Evolutionary conservation across 2,113 vertebrate genomes (phyloP), one percentile per base, ranked within the genome.

Genomic region (Alaudala cheleensis): DNA sequence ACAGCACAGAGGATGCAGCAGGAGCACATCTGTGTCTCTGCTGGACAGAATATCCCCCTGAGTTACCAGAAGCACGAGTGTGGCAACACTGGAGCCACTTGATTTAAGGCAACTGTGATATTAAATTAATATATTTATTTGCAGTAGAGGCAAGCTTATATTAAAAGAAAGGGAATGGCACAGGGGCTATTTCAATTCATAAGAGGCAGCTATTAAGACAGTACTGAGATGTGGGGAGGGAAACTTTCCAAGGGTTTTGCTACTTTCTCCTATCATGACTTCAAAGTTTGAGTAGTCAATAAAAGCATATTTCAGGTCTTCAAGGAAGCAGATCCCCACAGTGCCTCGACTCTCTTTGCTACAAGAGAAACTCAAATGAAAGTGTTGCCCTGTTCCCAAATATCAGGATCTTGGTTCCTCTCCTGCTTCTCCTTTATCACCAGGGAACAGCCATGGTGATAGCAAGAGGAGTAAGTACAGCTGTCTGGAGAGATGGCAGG

Each of bases 341-440:
- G n/a, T 54, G 17, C 12, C 74, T 44, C 0, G 0, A 62, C 19
- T 40, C 31, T 31, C 28, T 29, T n/a, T 1, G 2, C 60, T 69
- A 54, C 17, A 58, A 56, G 24, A 84, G 33, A 86, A 78, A 42
- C 17, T 15, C 60, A 78, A 70, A 62, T 5, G 3, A 24, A 82
- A 90, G 53, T 2, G 0, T 1, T 72, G 66, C 34, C 60, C 54
- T 10, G 6, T 61, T 90, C 45, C 58, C 49, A 51, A 34, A n/a
- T 16, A 60, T 12, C 44, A 16, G 42, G n/a, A 66, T 60, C 29
- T 67, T 8, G 14, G 60, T 12, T 37, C 56, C 47, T 83, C 61
- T 39, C 60, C 70, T 42, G 44, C 23, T 44, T 54, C 47, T 33
- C 29, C 58, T 78, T 95, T 81, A 95, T 90, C 88, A 10, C 42